These are phyloP conservation scores for Petaurus breviceps DNA, from an alignment of 2,113 vertebrate species.

Conservation along the genomic window DNA sequence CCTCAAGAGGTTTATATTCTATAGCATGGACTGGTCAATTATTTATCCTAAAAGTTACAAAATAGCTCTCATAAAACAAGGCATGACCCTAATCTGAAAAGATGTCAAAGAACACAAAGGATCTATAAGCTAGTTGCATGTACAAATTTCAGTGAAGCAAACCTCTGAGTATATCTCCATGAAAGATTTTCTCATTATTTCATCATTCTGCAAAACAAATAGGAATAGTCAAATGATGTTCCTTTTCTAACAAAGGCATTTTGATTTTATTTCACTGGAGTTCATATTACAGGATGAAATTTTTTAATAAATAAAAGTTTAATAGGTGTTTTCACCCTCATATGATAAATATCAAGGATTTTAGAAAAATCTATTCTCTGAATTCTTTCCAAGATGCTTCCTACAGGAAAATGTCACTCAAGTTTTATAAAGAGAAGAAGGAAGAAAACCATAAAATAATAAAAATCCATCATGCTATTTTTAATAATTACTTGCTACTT, in stretches of 20 bases:
- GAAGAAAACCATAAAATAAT: constrained; percentile 46
- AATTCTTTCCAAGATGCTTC: background rate
- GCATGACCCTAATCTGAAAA: background rate
- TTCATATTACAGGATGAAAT: background rate
- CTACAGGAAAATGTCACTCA: background rate
- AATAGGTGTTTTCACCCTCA: background rate
- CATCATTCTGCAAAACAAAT: background rate
- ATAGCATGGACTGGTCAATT: background rate
- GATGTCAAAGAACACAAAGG: background rate
- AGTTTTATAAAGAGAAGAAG: background rate
- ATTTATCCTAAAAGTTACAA: background rate
- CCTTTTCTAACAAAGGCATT: background rate
- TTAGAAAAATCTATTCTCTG: background rate
- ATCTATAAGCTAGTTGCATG: background rate
- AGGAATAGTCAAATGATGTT: background rate
- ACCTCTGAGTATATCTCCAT: background rate
- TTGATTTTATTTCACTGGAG: constrained; percentile 14
- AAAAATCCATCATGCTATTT: background rate
- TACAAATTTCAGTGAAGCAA: background rate
- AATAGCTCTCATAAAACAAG: background rate
- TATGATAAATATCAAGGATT: background rate
- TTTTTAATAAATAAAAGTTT: constrained; percentile 16
- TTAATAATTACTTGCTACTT: background rate
- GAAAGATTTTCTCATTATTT: background rate
- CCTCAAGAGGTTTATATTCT: background rate